Conservation (phyloP, 2,888 invertebrate genomes). For the Conchocele bisecta region DNA sequence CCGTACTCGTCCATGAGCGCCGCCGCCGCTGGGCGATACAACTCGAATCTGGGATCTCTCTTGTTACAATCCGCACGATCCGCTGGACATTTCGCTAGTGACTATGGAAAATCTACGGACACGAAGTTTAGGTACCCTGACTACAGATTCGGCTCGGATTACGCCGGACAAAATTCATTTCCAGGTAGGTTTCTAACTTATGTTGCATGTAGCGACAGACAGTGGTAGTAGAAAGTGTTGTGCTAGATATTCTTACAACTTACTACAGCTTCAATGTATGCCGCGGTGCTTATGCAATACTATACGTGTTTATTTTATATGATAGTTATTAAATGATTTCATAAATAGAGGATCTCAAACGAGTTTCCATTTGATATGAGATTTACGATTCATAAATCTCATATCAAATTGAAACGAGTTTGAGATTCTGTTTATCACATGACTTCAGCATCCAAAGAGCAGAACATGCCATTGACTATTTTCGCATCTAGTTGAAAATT, state of each 20-base stretch:
- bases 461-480: no score
- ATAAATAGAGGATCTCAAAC: no score
- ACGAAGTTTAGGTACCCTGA: constrained; percentile 62
- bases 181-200: constrained; percentile 38
- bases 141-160: constrained; percentile 57
- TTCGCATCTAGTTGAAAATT: no score
- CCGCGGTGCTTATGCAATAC: no score
- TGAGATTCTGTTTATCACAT: no score
- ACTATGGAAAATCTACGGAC: constrained; percentile 58
- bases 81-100: constrained; percentile 56
- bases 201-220: not conserved
- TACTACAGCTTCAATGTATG: no score
- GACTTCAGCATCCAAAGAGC: no score
- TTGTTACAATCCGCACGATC: constrained; percentile 57
- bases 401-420: no score
- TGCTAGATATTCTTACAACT: not conserved
- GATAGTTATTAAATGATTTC: no score
- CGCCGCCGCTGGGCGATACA: constrained; percentile 50
- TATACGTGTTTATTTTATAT: no score
- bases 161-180: constrained; percentile 54
- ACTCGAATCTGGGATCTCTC: constrained; percentile 54
- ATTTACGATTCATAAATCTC: no score
- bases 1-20: constrained; percentile 51
- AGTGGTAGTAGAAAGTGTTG: not conserved
- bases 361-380: no score